Conservation (phyloP, 2,888 invertebrate species). For the Scaptodrosophila latifasciaeformis region DNA sequence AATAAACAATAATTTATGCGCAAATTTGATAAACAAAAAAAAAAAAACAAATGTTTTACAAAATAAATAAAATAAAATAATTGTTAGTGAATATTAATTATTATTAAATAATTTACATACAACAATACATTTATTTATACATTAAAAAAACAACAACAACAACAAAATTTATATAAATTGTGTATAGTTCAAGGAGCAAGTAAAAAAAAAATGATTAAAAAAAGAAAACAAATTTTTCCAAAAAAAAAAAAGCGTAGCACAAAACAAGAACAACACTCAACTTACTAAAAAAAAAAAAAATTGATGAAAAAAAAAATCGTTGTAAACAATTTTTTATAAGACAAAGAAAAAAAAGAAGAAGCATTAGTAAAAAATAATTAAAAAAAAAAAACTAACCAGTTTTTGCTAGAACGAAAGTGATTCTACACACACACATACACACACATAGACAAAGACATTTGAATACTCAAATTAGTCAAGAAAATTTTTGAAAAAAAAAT, state of each 20-base stretch:
- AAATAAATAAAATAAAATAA: constrained; percentile 66
- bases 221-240: constrained; percentile 6
- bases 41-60: constrained; percentile 63
- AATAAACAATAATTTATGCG: constrained; percentile 63
- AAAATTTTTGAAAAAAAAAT: background rate
- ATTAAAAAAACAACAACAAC: no score
- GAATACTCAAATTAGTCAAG: no score
- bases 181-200: constrained; percentile 51
- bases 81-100: constrained; percentile 60
- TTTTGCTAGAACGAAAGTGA: no score
- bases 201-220: constrained; percentile 23
- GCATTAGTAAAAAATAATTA: no score
- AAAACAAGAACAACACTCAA: no score
- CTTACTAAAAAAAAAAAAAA: constrained; percentile 8
- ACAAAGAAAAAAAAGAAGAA: constrained; percentile 1
- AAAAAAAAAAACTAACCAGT: constrained; percentile 19
- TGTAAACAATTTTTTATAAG: constrained; percentile 42
- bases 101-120: constrained; percentile 47
- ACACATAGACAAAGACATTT: no score
- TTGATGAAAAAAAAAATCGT: constrained; percentile 4
- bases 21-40: no score
- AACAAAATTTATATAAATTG: constrained; percentile 57
- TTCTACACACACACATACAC: no score
- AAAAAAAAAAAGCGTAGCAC: no score
- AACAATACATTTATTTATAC: constrained; percentile 19